Evolutionary conservation across 2,113 vertebrate species (phyloP), one percentile per base, ranked within the genome.

Genomic region (Atrichornis clamosus): DNA sequence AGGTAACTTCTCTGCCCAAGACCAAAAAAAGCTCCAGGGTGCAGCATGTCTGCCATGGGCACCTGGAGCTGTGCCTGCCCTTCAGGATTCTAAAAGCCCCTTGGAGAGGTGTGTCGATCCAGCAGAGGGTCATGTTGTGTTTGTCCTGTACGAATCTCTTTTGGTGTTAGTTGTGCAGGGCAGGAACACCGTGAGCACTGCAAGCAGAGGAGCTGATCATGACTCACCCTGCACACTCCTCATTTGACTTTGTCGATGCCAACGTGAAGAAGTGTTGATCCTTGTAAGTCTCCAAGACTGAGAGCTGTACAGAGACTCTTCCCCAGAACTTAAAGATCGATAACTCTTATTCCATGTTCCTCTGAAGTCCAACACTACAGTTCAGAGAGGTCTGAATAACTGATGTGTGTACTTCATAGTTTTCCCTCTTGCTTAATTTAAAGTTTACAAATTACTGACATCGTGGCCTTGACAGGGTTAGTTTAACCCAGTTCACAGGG

Each of bases 331-430:
- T 68, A 3, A 28, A 52, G 33, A 60, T 79, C 2, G 0, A 41
- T 85, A 75, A 37, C 37, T 74, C 22, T 16, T 68, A 18, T 5
- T 79, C 41, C 2, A 0, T 75, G 50, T 44, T 11, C 35, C 56
- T 81, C 53, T 28, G 1, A 39, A 89, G 35, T 50, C 69, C 42
- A 32, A 32, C 37, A 4, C n/a, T 84, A 11, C 19, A 21, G 53
- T 80, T 90, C 4, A 4, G 63, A 58, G 70, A 53, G 55, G 46
- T 49, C 72, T 90, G 50, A 52, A 18, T 46, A 83, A 77, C 67
- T 27, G 41, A 33, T 73, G 21, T 0, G 0, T 35, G 35, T 80
- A 39, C 15, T 87, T 55, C 15, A 10, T 26, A 7, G 13, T 50
- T 77, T 59, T 60, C 26, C 13, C 30, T 82, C 53, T 73, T 63